Evolutionary conservation across 2,888 invertebrate species (phyloP), one percentile per base, ranked within the genome.

Genomic region (Hyposoter dolosus): DNA sequence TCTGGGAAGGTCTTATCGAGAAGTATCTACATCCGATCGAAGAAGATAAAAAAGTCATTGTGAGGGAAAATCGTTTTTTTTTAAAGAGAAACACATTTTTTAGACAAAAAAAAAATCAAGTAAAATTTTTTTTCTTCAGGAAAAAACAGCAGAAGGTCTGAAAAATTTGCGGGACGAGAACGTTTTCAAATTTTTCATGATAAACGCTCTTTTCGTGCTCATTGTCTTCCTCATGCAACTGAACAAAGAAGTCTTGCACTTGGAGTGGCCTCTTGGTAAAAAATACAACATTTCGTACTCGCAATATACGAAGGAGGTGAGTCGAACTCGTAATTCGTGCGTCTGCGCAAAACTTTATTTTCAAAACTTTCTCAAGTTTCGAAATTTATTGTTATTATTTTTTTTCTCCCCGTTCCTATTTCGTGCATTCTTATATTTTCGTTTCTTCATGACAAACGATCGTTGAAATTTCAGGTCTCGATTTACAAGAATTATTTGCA

Each of bases 1-100:
- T 98, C 94, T 98, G 98, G 98, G 95, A 95, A 80, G 96, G 96
- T 76, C 94, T 98, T 76, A 96, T 98, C 77, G 95, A 96, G 68
- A 96, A 96, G 91, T 98, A 98, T 93, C 95, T 98, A 28, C 95
- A 96, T 89, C 98, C 98, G 0, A 95, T 97, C 74, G 96, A 96
- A 87, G 95, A 96, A 65, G 96, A 97, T 89, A 95, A 96, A 88
- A 95, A 95, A 81, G 95, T 96, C 91, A 95, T 96, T 92, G 95
- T 95, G 94, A 85, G 92, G 92, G 45, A 4, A 4, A 4, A 35
- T 35, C 3, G 28, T 28, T 28, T 28, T 28, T 28, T 3, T 28
- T 32, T 32, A 3, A 3, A 32, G 2, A 32, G 4, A 32, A 32
- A 4, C 32, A 32, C 2, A 32, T 32, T 32, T 32, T 32, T 32